Evolutionary conservation across 2,888 invertebrate species (phyloP), one percentile per base, ranked within the genome.

Genomic region (Scelioninae gen. 1): DNA sequence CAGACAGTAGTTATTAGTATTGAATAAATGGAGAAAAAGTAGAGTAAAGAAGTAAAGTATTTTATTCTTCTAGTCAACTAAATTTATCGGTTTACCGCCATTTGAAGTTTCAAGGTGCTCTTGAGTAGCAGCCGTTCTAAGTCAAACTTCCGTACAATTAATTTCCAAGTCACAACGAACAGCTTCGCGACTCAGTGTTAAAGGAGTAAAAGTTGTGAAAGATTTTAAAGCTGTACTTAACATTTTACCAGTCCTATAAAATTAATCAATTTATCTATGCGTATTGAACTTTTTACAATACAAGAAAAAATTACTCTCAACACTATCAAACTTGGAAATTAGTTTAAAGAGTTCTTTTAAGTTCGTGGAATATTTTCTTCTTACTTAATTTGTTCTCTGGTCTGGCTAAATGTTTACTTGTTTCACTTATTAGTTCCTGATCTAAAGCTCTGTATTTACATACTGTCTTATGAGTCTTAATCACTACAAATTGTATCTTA

Each of bases 141-240:
- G 85, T 86, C 86, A 83, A 86, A 87, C 82, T 85, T 84, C 85
- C 82, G 82, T 84, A 86, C 88, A 88, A 89, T 89, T 89, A 88
- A 89, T 89, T 89, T 84, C 75, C 84, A 76, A 83, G 76, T 86
- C 86, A 76, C 77, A 83, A 32, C 43, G 43, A 78, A 65, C 40
- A 55, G 53, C 40, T 62, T 65, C 65, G 58, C 56, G 63, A 78
- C 58, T 71, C 43, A 34, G 56, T 78, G 51, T 55, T 65, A 65
- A 65, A 34, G 16, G 29, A 56, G 62, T 51, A 55, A 69, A 68
- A 68, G 51, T 77, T 68, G 58, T n/a, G 1, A 43, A 77, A 68
- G 68, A 77, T 51, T 38, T 55, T 60, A 40, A 63, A 68, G 32
- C 45, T 77, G 29, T 32, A 77, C 43, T 76, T 76, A 58, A 65